Percentiles rank a stretch among this genome's conserved stretches.
These are phyloP conservation scores for Stigmatopora nigra DNA, from an alignment of 2,113 vertebrate species.

Conservation along the genomic window DNA sequence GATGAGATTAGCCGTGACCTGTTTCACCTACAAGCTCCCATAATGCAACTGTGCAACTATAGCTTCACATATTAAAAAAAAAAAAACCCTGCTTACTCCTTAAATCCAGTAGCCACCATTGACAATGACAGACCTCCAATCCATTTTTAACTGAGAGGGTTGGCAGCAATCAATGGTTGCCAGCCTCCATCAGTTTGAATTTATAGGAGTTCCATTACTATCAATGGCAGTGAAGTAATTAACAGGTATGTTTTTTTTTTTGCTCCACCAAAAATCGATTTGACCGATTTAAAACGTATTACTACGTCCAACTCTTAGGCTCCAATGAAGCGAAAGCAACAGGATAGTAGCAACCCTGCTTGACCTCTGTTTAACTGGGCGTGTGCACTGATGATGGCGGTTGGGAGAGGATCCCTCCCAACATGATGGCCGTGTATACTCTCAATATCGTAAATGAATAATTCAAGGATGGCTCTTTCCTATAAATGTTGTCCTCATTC, in stretches of 20 bases:
- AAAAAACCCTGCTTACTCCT: not conserved
- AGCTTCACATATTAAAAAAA: not conserved
- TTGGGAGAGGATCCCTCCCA: conserved; percentile 32
- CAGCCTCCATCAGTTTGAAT: no score
- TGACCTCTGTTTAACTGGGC: conserved; percentile 24
- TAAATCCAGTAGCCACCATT: not conserved
- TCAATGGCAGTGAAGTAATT: not conserved
- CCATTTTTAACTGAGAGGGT: no score
- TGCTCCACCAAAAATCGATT: not conserved
- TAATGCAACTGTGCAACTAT: not conserved
- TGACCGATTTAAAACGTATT: not conserved
- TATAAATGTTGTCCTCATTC: conserved; percentile 56
- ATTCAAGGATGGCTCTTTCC: conserved; percentile 42
- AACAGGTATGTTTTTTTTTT: no score
- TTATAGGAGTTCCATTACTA: no score
- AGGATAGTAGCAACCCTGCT: conserved; percentile 9
- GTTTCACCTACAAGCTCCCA: conserved; percentile 15
- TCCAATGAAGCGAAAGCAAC: conserved; percentile 10
- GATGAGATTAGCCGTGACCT: conserved; percentile 44
- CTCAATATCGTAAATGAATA: conserved; percentile 50
- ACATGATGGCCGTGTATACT: conserved; percentile 39
- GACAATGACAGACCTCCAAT: no score
- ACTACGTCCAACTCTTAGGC: not conserved
- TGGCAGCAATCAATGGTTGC: no score
- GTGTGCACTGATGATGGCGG: not conserved